phyloP scores from a whole-genome alignment of 2,797 vertebrate genomes.

The Poeciliopsis gracilis region DNA sequence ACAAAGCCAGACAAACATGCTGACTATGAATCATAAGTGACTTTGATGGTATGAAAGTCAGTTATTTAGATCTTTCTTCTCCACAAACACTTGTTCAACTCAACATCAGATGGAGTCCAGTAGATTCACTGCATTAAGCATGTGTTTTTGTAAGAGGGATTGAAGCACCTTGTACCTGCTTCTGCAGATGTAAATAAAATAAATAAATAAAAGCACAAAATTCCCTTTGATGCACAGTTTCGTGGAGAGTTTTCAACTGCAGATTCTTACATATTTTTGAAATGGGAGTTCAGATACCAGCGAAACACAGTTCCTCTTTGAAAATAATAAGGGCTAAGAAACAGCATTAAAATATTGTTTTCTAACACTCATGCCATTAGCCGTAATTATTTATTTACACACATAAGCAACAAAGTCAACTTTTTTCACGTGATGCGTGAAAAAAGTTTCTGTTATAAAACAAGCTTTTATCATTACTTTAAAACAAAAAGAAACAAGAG shows the following conservation, averaged over 20 bases:
- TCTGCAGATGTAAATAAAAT: constrained; percentile 28
- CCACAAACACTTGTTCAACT: constrained; percentile 64
- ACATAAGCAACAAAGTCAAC: background rate
- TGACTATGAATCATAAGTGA: constrained; percentile 54
- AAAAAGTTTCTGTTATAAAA: background rate
- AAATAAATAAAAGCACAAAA: constrained; percentile 3
- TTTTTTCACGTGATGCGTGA: background rate
- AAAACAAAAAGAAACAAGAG: background rate
- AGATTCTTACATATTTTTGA: background rate
- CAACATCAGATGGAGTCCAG: constrained; percentile 55
- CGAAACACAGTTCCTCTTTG: background rate
- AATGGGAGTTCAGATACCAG: background rate
- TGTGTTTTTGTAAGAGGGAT: constrained; percentile 4
- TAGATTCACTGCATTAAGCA: constrained; percentile 24
- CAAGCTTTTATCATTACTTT: background rate
- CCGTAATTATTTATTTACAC: background rate
- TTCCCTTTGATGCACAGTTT: background rate
- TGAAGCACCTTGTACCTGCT: constrained; percentile 19
- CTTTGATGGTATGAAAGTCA: constrained; percentile 56
- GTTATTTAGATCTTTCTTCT: constrained; percentile 75
- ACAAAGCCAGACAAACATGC: constrained; percentile 59
- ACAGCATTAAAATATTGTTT: background rate
- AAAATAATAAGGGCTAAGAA: background rate
- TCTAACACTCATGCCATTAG: background rate
- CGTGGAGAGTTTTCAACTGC: background rate